These are phyloP conservation scores for Hylyphantes graminicola DNA, from an alignment of 1,140 invertebrate genomes.

Conservation along the genomic window DNA sequence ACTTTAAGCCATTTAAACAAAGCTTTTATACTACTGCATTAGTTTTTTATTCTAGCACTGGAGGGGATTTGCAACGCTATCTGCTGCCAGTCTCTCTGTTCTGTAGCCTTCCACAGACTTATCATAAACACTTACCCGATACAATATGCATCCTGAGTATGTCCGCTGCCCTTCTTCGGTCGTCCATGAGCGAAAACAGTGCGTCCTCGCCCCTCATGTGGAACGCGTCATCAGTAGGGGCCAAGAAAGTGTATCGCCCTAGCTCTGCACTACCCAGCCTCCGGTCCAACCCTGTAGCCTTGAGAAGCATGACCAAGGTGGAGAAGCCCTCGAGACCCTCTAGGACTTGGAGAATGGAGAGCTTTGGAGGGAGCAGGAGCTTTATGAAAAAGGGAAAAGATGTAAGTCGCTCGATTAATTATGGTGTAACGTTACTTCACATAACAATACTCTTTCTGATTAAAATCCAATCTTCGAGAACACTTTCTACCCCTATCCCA, in stretches of 20 bases:
- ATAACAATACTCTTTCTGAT: no score
- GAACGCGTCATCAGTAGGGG: slow-evolving; percentile 71
- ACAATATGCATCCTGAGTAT: slow-evolving; percentile 71
- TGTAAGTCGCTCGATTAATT: no score
- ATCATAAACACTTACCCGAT: not conserved
- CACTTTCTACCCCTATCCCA: no score
- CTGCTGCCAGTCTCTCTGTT: not conserved
- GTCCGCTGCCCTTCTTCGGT: slow-evolving; percentile 67
- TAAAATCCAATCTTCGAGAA: no score
- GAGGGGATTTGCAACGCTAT: not conserved
- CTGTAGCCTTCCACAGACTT: not conserved
- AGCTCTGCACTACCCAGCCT: slow-evolving; percentile 66
- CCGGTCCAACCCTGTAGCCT: slow-evolving; percentile 65
- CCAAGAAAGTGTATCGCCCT: slow-evolving; percentile 71
- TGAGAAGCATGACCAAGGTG: slow-evolving; percentile 64
- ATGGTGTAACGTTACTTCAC: no score
- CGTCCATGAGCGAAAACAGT: slow-evolving; percentile 66
- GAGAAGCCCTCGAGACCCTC: slow-evolving; percentile 69
- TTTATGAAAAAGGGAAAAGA: slow-evolving; percentile 55
- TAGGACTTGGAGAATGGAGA: slow-evolving; percentile 69
- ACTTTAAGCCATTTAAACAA: no score
- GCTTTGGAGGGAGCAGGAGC: slow-evolving; percentile 71
- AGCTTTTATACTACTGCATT: no score
- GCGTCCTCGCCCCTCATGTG: slow-evolving; percentile 64
- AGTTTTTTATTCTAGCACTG: no score